phyloP scores from a whole-genome alignment of 2,888 invertebrate genomes.

The Watsonalla binaria region DNA sequence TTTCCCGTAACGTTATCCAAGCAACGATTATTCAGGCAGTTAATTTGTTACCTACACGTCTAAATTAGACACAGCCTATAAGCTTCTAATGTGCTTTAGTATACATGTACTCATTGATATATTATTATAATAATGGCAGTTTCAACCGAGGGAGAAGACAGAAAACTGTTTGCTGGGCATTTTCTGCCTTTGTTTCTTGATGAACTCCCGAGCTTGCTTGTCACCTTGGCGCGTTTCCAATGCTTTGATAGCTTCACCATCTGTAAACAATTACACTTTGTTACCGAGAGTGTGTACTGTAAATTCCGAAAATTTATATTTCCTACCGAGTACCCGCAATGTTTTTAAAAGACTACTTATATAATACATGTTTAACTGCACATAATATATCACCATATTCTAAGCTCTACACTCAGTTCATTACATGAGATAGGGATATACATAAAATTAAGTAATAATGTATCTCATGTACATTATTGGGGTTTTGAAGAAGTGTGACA shows the following conservation, averaged over 20 bases:
- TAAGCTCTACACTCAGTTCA: no score
- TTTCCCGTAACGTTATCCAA: neutral
- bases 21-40: conserved; percentile 5
- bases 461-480: no score
- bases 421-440: no score
- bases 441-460: no score
- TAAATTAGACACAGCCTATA: conserved; percentile 18
- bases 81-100: conserved; percentile 19
- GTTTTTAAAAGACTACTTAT: neutral
- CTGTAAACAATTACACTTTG: conserved; percentile 50
- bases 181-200: conserved; percentile 87
- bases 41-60: conserved; percentile 8
- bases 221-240: conserved; percentile 91
- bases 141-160: conserved; percentile 60
- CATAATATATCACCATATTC: no score
- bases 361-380: neutral
- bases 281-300: no score
- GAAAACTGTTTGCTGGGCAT: conserved; percentile 58
- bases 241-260: conserved; percentile 85
- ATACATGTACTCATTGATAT: conserved; percentile 6
- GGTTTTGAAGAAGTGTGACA: no score
- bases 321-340: neutral
- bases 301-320: no score
- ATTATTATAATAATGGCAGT: conserved; percentile 5
- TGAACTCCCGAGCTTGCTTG: conserved; percentile 92